Evolutionary conservation across 2,888 invertebrate genomes (phyloP).

Genomic region (Drosophila mettleri): DNA sequence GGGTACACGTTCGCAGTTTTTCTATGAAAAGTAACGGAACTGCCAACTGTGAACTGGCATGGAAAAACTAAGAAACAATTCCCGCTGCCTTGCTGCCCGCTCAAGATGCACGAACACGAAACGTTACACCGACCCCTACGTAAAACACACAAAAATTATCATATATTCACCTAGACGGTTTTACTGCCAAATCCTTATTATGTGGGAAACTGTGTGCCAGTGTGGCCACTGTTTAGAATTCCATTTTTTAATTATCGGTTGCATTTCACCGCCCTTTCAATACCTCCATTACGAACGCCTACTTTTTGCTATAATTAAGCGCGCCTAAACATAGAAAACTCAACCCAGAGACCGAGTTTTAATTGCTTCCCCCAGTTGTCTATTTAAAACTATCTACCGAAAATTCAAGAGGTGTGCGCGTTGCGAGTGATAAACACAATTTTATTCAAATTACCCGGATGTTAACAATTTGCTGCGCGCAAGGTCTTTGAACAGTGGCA

Average conservation of each 20-base stretch:
- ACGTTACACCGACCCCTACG: constrained; percentile 41
- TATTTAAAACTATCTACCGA: constrained; percentile 40
- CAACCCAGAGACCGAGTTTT: constrained; percentile 54
- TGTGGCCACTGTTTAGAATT: constrained; percentile 34
- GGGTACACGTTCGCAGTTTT: constrained; percentile 67
- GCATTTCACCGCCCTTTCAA: constrained; percentile 76
- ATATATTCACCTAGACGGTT: constrained; percentile 48
- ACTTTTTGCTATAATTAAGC: constrained; percentile 66
- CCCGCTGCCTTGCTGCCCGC: constrained; percentile 33
- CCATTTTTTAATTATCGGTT: constrained; percentile 75
- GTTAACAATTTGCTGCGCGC: constrained; percentile 72
- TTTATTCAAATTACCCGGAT: constrained; percentile 79
- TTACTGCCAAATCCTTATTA: constrained; percentile 77
- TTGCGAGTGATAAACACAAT: constrained; percentile 60
- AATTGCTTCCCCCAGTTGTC: constrained; percentile 52
- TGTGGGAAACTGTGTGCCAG: constrained; percentile 58
- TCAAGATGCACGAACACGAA: constrained; percentile 72
- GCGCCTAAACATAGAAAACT: constrained; percentile 71
- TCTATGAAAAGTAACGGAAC: constrained; percentile 50
- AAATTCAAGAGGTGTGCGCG: constrained; percentile 22
- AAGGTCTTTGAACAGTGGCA: constrained; percentile 50
- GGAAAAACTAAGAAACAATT: constrained; percentile 12
- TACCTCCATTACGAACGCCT: constrained; percentile 70
- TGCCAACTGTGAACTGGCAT: constrained; percentile 28
- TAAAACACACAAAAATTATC: constrained; percentile 44